phyloP scores from a whole-genome alignment of 1,140 invertebrate species.

The Drosophila sucinea region DNA sequence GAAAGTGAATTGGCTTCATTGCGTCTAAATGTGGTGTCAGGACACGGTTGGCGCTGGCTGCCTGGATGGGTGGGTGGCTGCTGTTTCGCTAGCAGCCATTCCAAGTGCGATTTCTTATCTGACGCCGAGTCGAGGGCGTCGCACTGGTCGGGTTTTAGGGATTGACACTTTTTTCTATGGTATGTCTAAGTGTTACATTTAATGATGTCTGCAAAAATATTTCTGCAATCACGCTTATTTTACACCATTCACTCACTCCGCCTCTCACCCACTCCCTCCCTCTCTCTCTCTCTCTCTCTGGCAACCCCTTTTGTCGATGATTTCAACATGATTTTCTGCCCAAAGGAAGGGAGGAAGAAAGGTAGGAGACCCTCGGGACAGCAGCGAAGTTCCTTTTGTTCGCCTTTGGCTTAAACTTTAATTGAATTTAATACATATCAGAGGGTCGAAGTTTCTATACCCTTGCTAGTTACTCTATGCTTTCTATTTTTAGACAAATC shows the following conservation, averaged over 20 bases:
- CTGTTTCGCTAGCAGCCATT: constrained; percentile 1
- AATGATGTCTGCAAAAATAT: constrained; percentile 74
- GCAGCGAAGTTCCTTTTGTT: constrained; percentile 47
- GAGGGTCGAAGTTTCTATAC: no score
- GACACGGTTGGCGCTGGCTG: constrained; percentile 28
- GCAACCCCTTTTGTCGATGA: background rate
- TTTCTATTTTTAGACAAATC: no score
- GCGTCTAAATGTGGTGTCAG: constrained; percentile 74
- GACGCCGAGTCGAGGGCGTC: constrained; percentile 2
- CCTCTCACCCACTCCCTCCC: background rate
- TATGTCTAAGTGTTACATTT: constrained; percentile 58
- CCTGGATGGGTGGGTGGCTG: no score
- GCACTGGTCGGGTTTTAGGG: background rate
- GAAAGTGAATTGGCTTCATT: constrained; percentile 73
- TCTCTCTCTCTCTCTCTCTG: no score
- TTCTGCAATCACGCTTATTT: constrained; percentile 56
- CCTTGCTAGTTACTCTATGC: no score
- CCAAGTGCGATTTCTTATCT: constrained; percentile 46
- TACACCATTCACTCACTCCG: constrained; percentile 1
- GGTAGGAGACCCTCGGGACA: background rate
- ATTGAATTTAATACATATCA: constrained; percentile 46
- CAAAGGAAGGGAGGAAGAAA: no score
- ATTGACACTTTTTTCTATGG: constrained; percentile 62
- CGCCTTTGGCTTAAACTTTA: constrained; percentile 17
- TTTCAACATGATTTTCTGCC: background rate